A percentile compares a stretch with the other conserved stretches of the same genome.
These are phyloP conservation scores for Euzophera pinguis DNA, from an alignment of 2,888 invertebrate genomes.

Conservation along the genomic window DNA sequence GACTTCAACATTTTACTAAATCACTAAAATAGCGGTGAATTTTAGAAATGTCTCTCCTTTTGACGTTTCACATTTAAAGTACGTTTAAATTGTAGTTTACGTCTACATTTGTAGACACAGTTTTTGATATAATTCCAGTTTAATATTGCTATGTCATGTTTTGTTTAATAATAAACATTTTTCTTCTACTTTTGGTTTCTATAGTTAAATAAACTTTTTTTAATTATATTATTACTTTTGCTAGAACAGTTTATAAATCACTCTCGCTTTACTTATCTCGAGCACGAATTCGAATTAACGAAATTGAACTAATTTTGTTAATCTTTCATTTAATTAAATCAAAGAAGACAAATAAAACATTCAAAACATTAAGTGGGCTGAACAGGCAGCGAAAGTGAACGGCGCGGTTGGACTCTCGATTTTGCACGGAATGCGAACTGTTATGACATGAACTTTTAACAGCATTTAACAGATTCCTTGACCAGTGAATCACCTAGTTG, in stretches of 20 bases:
- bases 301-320: conserved; percentile 13
- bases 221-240: too few species aligned
- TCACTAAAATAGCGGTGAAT: neutral
- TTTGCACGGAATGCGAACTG: conserved; percentile 46
- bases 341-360: conserved; percentile 30
- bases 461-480: too few species aligned
- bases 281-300: neutral
- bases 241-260: neutral
- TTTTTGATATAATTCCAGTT: too few species aligned
- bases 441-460: conserved; percentile 7
- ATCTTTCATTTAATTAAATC: too few species aligned
- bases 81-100: neutral
- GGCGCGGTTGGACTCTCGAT: conserved; percentile 52
- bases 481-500: too few species aligned
- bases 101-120: neutral
- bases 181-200: too few species aligned
- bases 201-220: too few species aligned
- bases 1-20: neutral
- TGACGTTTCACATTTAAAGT: neutral
- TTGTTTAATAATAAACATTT: too few species aligned
- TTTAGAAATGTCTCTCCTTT: neutral
- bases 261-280: neutral
- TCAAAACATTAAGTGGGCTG: conserved; percentile 35
- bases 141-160: too few species aligned
- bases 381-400: conserved; percentile 55